Evolutionary conservation across 2,888 invertebrate genomes (phyloP).

Genomic region (Tetheella fluctuosa): DNA sequence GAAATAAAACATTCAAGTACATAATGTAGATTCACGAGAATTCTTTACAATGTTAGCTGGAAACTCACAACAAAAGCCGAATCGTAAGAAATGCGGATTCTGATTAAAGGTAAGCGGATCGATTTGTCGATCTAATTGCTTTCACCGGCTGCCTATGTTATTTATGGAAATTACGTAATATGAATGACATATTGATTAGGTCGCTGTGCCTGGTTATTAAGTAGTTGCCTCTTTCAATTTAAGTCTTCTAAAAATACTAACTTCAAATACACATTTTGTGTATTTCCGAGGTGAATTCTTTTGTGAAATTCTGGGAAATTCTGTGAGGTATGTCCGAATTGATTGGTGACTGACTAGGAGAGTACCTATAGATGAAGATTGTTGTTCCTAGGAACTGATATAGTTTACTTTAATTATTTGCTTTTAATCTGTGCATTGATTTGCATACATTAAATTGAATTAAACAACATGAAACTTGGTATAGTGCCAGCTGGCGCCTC

Average conservation of each 20-base stretch:
- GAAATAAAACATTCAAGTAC: neutral
- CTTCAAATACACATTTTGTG: too few relatives aligned
- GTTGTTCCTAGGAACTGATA: neutral
- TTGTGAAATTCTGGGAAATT: too few relatives aligned
- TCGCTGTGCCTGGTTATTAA: neutral
- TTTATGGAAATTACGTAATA: constrained; percentile 15
- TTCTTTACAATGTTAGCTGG: constrained; percentile 22
- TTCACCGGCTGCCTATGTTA: constrained; percentile 22
- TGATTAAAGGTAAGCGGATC: constrained; percentile 56
- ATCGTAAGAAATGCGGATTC: constrained; percentile 53
- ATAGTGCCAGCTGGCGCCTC: constrained; percentile 36
- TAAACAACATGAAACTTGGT: constrained; percentile 20
- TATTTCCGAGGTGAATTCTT: too few relatives aligned
- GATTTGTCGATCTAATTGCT: constrained; percentile 39
- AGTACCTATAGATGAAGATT: neutral
- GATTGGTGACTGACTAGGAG: neutral
- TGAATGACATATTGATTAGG: neutral
- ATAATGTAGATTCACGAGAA: constrained; percentile 3
- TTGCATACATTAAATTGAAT: constrained; percentile 13
- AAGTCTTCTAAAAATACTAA: neutral
- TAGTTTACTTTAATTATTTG: neutral
- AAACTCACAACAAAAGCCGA: constrained; percentile 47
- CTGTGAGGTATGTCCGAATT: neutral
- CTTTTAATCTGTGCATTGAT: neutral
- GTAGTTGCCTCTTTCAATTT: neutral